A percentile compares a stretch with the other conserved stretches of the same genome.
phyloP scores from a whole-genome alignment of 1,140 invertebrate genomes.

The Drosophila pachea region DNA sequence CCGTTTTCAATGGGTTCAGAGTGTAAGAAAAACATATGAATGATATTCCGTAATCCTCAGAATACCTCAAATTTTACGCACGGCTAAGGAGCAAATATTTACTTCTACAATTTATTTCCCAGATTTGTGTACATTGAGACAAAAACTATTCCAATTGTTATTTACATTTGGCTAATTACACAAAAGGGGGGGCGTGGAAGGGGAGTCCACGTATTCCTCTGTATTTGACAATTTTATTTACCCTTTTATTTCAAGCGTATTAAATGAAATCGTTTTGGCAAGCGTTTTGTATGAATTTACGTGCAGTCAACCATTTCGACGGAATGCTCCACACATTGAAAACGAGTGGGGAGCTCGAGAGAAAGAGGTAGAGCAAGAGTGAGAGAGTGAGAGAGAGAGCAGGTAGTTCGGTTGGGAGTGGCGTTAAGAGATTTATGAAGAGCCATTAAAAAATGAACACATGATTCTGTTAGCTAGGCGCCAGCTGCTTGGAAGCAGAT shows the following conservation, averaged over 20 bases:
- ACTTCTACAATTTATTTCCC: too few relatives aligned
- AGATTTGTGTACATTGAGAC: neutral
- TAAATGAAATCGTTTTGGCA: slow-evolving; percentile 29
- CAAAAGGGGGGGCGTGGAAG: neutral
- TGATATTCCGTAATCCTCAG: too few relatives aligned
- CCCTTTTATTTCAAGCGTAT: slow-evolving; percentile 17
- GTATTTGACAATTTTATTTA: slow-evolving; percentile 21
- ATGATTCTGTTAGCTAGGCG: slow-evolving; percentile 47
- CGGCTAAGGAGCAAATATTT: too few relatives aligned
- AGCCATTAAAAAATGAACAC: slow-evolving; percentile 72
- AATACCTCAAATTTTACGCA: too few relatives aligned
- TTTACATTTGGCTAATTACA: slow-evolving; percentile 21
- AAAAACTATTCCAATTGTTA: slow-evolving; percentile 10
- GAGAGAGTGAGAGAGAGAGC: too few relatives aligned
- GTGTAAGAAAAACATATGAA: too few relatives aligned
- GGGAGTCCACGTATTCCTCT: slow-evolving; percentile 5
- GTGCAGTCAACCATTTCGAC: slow-evolving; percentile 38
- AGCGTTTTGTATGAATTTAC: slow-evolving; percentile 29
- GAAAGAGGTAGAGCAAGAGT: neutral
- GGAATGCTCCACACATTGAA: slow-evolving; percentile 11
- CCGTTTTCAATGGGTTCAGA: too few relatives aligned
- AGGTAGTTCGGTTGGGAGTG: neutral
- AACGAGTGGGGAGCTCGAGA: neutral
- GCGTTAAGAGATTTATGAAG: slow-evolving; percentile 66
- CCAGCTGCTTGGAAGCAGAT: slow-evolving; percentile 12